Evolutionary conservation across 2,113 vertebrate species (phyloP).

Genomic region (Drymodes brunneopygia): DNA sequence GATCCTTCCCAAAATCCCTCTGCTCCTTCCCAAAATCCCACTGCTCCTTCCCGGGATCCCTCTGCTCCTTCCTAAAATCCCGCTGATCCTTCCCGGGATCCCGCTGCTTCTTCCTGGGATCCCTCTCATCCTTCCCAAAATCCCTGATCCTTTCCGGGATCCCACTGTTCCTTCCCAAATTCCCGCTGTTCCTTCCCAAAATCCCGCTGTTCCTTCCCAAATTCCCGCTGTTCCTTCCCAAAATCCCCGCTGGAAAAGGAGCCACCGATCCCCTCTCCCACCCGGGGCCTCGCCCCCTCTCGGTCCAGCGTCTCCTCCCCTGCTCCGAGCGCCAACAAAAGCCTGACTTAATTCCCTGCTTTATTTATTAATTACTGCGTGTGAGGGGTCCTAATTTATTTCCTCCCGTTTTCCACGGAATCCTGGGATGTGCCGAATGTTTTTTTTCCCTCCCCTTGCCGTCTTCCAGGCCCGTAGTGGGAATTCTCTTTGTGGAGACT

Average conservation of each 20-base stretch:
- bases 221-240: not conserved
- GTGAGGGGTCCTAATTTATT: not conserved
- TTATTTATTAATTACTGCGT: constrained; percentile 22
- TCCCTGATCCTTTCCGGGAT: too few species aligned
- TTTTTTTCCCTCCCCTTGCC: not conserved
- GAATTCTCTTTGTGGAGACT: constrained; percentile 12
- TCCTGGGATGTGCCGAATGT: not conserved
- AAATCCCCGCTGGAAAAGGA: not conserved
- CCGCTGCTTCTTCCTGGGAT: too few species aligned
- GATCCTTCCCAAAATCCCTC: too few species aligned
- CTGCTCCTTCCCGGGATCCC: too few species aligned
- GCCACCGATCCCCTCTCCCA: not conserved
- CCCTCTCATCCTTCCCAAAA: too few species aligned
- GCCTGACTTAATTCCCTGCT: not conserved
- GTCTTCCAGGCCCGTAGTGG: not conserved
- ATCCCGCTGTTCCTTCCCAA: too few species aligned
- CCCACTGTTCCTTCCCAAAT: not conserved
- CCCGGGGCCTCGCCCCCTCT: not conserved
- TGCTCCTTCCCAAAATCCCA: too few species aligned
- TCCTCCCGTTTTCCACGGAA: not conserved
- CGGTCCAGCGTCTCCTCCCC: not conserved
- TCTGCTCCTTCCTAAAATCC: too few species aligned
- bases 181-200: too few species aligned
- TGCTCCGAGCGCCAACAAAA: not conserved
- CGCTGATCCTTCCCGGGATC: too few species aligned